Base-by-base conservation (phyloP, 2,888 invertebrate genomes). In the Eilema sororculum region DNA sequence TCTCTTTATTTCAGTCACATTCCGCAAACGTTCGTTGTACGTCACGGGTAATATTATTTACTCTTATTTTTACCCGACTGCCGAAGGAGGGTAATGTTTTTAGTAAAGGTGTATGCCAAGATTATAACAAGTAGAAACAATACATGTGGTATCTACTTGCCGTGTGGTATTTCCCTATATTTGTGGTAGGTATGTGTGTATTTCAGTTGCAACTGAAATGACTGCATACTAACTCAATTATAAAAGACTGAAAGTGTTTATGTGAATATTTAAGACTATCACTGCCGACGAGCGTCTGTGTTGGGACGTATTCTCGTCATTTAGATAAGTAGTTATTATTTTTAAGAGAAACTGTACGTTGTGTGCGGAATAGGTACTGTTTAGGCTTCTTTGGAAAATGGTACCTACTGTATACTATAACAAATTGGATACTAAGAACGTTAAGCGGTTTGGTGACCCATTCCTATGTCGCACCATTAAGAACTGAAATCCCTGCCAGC, bases 1-100 rank as follows among this genome's bases (percentile, higher is more conserved):
- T 93, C 92, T 91, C 92, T 93, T 91, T 90, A 90, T 90, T 90
- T 86, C 86, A 78, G 82, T 86, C 85, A 82, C 85, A 83, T 87
- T 85, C 86, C 76, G 76, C 78, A 83, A 88, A 85, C 86, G 86
- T 88, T 87, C 86, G 78, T 81, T 87, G 82, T 78, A 84, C 82
- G 84, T 84, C 72, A 71, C 65, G 24, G n/a, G 12, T 12, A 59
- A n/a, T n/a, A 24, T 58, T 58, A 66, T 25, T 25, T 52, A 20
- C 57, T 5, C 13, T 65, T 41, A n/a, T 46, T 71, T 65, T n/a
- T n/a, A n/a, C n/a, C n/a, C n/a, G n/a, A n/a, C n/a, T n/a, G n/a
- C n/a, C n/a, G n/a, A n/a, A n/a, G n/a, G n/a, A n/a, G n/a, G n/a
- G n/a, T n/a, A n/a, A n/a, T n/a, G n/a, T n/a, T n/a, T n/a, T 67